Evolutionary conservation across 92 coral and sea anemone species (phyloP).

Genomic region (Epizoanthus illoricatus): DNA sequence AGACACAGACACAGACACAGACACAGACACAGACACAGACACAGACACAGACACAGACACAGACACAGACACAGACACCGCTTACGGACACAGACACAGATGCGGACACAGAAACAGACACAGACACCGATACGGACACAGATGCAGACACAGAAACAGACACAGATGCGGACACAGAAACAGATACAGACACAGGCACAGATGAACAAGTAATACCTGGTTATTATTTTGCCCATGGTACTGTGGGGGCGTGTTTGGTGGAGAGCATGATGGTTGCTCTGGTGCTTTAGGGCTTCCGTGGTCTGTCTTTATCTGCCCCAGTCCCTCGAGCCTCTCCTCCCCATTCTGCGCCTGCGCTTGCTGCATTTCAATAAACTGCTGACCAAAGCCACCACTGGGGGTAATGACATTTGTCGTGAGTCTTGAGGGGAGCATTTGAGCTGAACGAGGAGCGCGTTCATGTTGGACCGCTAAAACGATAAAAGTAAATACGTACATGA

Average conservation of each 20-base stretch:
- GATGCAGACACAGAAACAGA: no score
- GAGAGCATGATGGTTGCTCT: constrained; percentile 42
- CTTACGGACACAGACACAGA: no score
- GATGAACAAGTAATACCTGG: constrained; percentile 1
- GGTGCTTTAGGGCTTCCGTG: background rate
- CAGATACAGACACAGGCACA: no score
- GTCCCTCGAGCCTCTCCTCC: constrained; percentile 30
- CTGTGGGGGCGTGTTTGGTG: constrained; percentile 60
- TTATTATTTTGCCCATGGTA: constrained; percentile 85
- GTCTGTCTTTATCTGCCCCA: constrained; percentile 25
- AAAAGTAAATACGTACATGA: background rate
- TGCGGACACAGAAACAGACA: no score
- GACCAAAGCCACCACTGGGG: constrained; percentile 11
- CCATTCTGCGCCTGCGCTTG: constrained; percentile 32
- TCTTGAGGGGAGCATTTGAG: constrained; percentile 65
- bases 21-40: no score
- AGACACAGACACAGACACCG: no score
- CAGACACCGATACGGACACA: no score
- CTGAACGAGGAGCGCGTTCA: constrained; percentile 96
- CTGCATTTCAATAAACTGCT: constrained; percentile 17
- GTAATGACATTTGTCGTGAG: constrained; percentile 12
- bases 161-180: no score
- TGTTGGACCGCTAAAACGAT: constrained; percentile 90
- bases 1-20: no score
- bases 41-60: no score